Evolutionary conservation across 2,888 invertebrate species (phyloP).

Genomic region (Andrena trimmerana): DNA sequence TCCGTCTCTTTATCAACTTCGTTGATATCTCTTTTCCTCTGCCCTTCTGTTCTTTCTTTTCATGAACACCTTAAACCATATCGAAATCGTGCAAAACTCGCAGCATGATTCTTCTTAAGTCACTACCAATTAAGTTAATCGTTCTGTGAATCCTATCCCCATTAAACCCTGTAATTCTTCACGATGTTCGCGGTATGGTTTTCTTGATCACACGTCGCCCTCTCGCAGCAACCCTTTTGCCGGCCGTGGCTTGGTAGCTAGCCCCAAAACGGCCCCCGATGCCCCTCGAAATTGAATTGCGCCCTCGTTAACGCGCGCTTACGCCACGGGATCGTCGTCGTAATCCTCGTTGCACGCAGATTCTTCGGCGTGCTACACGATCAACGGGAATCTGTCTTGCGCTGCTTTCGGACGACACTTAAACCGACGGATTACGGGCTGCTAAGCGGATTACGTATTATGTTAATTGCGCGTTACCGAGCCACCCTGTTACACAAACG

Average conservation of each 20-base stretch:
- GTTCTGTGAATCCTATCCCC: no score
- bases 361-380: conserved; percentile 17
- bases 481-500: conserved; percentile 18
- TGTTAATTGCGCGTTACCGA: conserved; percentile 36
- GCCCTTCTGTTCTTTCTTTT: not conserved
- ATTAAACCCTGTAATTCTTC: not conserved
- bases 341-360: conserved; percentile 7
- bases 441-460: conserved; percentile 47
- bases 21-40: not conserved
- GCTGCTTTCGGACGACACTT: conserved; percentile 27
- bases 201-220: not conserved
- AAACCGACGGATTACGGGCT: conserved; percentile 24
- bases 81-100: no score
- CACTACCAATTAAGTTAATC: no score
- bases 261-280: not conserved
- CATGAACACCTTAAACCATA: no score
- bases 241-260: not conserved
- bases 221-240: not conserved
- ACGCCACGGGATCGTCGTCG: not conserved
- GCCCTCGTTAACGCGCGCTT: conserved; percentile 17
- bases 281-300: conserved; percentile 6
- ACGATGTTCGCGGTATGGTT: not conserved
- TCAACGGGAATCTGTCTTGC: conserved; percentile 12
- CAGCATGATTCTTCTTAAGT: no score
- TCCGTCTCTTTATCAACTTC: not conserved